A percentile compares a stretch with the other conserved stretches of the same genome.
These are phyloP conservation scores for Cataglyphis rosenhaueri DNA, from an alignment of 2,888 invertebrate species.

Conservation along the genomic window DNA sequence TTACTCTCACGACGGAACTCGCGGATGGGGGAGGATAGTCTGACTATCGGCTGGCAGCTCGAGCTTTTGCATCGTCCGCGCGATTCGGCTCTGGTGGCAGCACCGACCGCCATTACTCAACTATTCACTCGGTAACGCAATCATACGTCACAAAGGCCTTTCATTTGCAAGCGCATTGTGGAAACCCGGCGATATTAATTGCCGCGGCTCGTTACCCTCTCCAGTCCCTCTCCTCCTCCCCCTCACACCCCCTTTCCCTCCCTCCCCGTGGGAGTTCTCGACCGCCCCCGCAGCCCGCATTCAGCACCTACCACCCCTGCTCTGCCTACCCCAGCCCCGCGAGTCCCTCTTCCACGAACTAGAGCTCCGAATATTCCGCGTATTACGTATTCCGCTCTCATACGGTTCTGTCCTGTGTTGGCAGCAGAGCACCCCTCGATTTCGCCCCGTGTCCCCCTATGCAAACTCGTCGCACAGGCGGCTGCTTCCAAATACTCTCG, in stretches of 20 bases:
- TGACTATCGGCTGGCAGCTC: slow-evolving; percentile 72
- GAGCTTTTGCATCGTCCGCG: slow-evolving; percentile 77
- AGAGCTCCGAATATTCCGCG: slow-evolving; percentile 76
- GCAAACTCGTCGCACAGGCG: slow-evolving; percentile 75
- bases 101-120: slow-evolving; percentile 85
- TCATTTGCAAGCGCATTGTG: slow-evolving; percentile 86
- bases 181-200: slow-evolving; percentile 85
- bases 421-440: slow-evolving; percentile 76
- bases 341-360: slow-evolving; percentile 59
- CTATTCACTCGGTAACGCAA: slow-evolving; percentile 86
- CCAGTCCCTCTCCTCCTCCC: slow-evolving; percentile 62
- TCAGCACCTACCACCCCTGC: slow-evolving; percentile 69
- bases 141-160: slow-evolving; percentile 86
- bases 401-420: slow-evolving; percentile 79
- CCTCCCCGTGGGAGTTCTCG: slow-evolving; percentile 57
- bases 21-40: slow-evolving; percentile 59
- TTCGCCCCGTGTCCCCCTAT: slow-evolving; percentile 70
- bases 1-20: slow-evolving; percentile 46
- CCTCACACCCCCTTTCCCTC: not conserved
- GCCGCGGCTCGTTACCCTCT: slow-evolving; percentile 85
- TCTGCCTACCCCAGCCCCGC: slow-evolving; percentile 63
- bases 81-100: slow-evolving; percentile 80
- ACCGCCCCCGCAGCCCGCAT: slow-evolving; percentile 57
- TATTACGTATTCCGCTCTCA: slow-evolving; percentile 84
- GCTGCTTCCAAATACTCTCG: slow-evolving; percentile 66